A percentile compares a stretch with the other conserved stretches of the same genome.
Conservation (phyloP, 1,140 invertebrate genomes). For the Gonatopus flavifemur region DNA sequence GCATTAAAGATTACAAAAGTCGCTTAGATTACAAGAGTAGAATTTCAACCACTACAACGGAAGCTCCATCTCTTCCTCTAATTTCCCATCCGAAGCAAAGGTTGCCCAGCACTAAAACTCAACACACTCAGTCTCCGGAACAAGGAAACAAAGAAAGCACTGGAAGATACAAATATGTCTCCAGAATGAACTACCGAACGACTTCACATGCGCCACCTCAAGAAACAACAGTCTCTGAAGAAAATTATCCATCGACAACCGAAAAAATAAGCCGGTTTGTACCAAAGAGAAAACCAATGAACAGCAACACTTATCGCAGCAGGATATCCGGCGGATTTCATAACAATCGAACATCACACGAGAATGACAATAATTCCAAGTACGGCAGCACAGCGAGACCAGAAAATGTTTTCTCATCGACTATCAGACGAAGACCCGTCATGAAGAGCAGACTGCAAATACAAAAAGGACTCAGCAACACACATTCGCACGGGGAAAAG, state of each 20-base stretch:
- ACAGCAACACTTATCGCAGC: conserved; percentile 39
- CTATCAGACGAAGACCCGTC: conserved; percentile 34
- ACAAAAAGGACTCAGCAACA: conserved; percentile 4
- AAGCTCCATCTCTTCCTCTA: neutral
- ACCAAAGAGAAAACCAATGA: conserved; percentile 42
- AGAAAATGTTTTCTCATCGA: conserved; percentile 43
- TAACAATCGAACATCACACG: neutral
- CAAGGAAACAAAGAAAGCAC: conserved; percentile 24
- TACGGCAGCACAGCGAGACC: conserved; percentile 30
- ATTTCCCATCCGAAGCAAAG: conserved; percentile 17
- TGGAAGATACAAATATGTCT: conserved; percentile 49
- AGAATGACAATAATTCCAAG: neutral
- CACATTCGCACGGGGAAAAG: conserved; percentile 1
- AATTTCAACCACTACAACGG: conserved; percentile 27
- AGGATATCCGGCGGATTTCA: conserved; percentile 27
- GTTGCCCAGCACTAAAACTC: conserved; percentile 18
- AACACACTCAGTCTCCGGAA: conserved; percentile 17
- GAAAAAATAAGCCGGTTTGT: conserved; percentile 42
- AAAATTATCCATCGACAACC: conserved; percentile 17
- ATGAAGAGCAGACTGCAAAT: conserved; percentile 22
- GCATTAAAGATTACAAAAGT: conserved; percentile 57
- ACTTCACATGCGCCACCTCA: conserved; percentile 34
- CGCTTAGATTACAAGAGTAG: conserved; percentile 50
- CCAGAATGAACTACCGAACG: conserved; percentile 39
- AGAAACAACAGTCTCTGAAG: conserved; percentile 4